phyloP scores from a whole-genome alignment of 2,888 invertebrate species.

The Chouioia cunea region DNA sequence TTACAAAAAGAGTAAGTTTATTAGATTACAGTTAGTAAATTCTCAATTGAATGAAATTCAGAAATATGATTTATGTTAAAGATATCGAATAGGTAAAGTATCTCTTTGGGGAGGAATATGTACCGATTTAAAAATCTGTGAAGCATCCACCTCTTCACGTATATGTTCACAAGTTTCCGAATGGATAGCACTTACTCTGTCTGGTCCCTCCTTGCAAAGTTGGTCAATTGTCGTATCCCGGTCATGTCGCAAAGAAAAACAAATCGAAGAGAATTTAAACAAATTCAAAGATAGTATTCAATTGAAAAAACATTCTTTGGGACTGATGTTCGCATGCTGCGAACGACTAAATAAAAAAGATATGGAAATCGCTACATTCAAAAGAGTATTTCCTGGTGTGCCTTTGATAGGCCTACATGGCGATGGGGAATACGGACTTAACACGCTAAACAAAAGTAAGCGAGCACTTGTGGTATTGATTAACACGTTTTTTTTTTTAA shows the following conservation, averaged over 20 bases:
- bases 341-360: slow-evolving; percentile 55
- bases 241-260: slow-evolving; percentile 49
- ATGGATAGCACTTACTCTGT: slow-evolving; percentile 55
- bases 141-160: slow-evolving; percentile 14
- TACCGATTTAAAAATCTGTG: slow-evolving; percentile 52
- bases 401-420: slow-evolving; percentile 62
- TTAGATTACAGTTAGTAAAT: background rate
- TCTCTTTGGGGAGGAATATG: slow-evolving; percentile 59
- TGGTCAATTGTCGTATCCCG: slow-evolving; percentile 59
- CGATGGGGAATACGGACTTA: slow-evolving; percentile 61
- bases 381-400: slow-evolving; percentile 60
- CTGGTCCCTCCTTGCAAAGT: slow-evolving; percentile 56
- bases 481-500: background rate
- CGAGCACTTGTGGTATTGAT: slow-evolving; percentile 9
- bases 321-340: slow-evolving; percentile 62
- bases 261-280: slow-evolving; percentile 53
- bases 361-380: slow-evolving; percentile 60
- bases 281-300: slow-evolving; percentile 52
- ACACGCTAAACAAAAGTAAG: slow-evolving; percentile 53
- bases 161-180: slow-evolving; percentile 41
- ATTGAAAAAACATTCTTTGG: slow-evolving; percentile 59
- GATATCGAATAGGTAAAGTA: slow-evolving; percentile 43
- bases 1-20: slow-evolving; percentile 48
- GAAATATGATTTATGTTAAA: slow-evolving; percentile 17
- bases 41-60: no score